Evolutionary conservation across 92 coral and sea anemone genomes (phyloP).

Genomic region (Meandrina meandrites): DNA sequence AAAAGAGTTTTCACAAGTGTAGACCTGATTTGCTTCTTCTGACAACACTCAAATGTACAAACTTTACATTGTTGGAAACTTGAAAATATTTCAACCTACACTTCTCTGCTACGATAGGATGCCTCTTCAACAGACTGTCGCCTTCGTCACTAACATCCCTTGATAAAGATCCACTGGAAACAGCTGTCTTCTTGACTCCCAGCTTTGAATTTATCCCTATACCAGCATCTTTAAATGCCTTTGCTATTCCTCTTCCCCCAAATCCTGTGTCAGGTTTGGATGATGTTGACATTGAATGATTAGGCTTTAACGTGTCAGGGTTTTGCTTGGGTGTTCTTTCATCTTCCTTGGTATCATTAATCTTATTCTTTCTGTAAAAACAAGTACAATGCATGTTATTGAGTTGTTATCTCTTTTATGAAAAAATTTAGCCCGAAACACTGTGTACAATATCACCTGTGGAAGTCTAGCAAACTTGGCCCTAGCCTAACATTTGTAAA

Average conservation of each 20-base stretch:
- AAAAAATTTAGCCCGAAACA: too few species aligned
- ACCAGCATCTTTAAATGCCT: slow-evolving; percentile 70
- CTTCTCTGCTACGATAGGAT: slow-evolving; percentile 68
- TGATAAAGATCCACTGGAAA: slow-evolving; percentile 45
- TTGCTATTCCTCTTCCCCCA: slow-evolving; percentile 48
- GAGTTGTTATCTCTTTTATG: too few species aligned
- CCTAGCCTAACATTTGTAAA: too few species aligned
- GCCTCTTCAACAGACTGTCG: slow-evolving; percentile 62
- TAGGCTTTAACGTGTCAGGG: neutral
- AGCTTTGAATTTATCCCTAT: slow-evolving; percentile 43
- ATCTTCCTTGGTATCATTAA: neutral
- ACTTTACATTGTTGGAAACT: too few species aligned
- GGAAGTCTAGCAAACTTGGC: too few species aligned
- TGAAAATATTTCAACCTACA: slow-evolving; percentile 38
- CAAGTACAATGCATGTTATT: too few species aligned
- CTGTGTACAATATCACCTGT: too few species aligned
- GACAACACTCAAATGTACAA: too few species aligned
- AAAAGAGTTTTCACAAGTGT: too few species aligned
- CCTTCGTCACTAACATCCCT: slow-evolving; percentile 97
- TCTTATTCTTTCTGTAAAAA: neutral
- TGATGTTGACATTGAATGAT: neutral
- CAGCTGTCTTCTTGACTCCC: slow-evolving; percentile 37
- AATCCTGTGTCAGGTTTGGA: neutral
- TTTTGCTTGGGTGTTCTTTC: neutral
- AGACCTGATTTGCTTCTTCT: too few species aligned